Base-by-base conservation (phyloP, 2,797 vertebrate genomes). In the Gobionotothen gibberifrons region DNA sequence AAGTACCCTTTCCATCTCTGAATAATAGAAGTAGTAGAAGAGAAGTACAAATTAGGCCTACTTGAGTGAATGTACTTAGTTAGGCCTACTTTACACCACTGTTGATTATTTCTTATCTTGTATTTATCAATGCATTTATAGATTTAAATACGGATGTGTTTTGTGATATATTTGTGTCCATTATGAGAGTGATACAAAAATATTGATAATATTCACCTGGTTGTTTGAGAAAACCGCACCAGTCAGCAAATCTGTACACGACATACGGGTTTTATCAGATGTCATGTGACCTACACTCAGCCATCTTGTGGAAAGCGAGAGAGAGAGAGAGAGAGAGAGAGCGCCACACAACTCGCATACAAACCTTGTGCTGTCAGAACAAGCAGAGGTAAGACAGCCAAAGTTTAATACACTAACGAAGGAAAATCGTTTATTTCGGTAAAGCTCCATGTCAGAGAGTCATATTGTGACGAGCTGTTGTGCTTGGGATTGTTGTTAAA, bases 301-400 rank as follows among this genome's bases (percentile, higher is more conserved):
- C 95, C 95, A 96, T 96, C 95, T 96, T 96, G 94, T 95, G 91
- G 92, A 92, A 92, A 93, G 90, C 93, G 88, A 80, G 79, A 83
- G 70, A 39, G 62, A 32, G 77, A 56, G 49, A 40, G 74, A 74
- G 61, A 46, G 76, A 72, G 48, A 78, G 80, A 85, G 85, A 87
- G 90, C 91, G 90, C 63, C 79, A 87, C 89, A 94, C 91, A 93
- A 90, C 90, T 94, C 93, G 93, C 89, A 93, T 89, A 93, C 92
- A 94, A 94, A 95, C 90, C 94, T 86, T 93, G 92, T 93, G 92
- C 94, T 95, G 94, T 95, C 93, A 94, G 85, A 92, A 87, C 86
- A 92, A 94, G 91, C 89, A 89, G 92, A 95, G 95, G 95, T 96
- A 96, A 95, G 95, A 93, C 94, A 94, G 93, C 87, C 85, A 86